Percentiles rank a stretch among this genome's conserved stretches.
Conservation (phyloP, 2,888 invertebrate species). For the Limnephilus marmoratus region DNA sequence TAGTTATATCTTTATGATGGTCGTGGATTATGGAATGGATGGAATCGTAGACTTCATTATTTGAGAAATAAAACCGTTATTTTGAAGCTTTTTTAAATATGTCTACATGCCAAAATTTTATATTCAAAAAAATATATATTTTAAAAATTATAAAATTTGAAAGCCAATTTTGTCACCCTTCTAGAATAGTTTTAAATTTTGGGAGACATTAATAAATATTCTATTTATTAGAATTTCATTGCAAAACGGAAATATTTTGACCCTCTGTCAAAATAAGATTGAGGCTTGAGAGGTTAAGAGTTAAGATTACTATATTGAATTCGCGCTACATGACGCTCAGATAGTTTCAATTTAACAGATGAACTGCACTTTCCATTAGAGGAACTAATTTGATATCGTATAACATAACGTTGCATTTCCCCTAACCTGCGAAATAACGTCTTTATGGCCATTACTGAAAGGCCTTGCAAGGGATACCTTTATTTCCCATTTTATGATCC, state of each 20-base stretch:
- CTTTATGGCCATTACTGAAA: conserved; percentile 9
- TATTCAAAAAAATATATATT: no score
- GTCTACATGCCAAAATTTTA: no score
- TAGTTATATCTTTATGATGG: not conserved
- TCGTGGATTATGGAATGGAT: not conserved
- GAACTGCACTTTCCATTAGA: conserved; percentile 2
- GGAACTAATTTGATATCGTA: not conserved
- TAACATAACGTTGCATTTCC: conserved; percentile 36
- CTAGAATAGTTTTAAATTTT: no score
- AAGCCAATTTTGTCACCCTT: no score
- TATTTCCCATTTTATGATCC: conserved; percentile 32
- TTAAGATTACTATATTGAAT: not conserved
- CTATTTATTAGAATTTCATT: no score
- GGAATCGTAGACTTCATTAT: not conserved
- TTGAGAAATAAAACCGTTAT: not conserved
- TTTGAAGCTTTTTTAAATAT: not conserved
- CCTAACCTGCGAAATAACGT: conserved; percentile 12
- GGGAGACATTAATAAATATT: no score
- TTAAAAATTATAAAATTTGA: no score
- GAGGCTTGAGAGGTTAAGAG: no score
- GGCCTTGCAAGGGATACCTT: conserved; percentile 2
- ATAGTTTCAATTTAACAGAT: conserved; percentile 11
- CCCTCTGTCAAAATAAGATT: no score
- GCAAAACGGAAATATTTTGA: no score
- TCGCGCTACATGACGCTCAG: not conserved